Base-by-base conservation (phyloP, 2,113 vertebrate genomes). In the Caracal caracal region DNA sequence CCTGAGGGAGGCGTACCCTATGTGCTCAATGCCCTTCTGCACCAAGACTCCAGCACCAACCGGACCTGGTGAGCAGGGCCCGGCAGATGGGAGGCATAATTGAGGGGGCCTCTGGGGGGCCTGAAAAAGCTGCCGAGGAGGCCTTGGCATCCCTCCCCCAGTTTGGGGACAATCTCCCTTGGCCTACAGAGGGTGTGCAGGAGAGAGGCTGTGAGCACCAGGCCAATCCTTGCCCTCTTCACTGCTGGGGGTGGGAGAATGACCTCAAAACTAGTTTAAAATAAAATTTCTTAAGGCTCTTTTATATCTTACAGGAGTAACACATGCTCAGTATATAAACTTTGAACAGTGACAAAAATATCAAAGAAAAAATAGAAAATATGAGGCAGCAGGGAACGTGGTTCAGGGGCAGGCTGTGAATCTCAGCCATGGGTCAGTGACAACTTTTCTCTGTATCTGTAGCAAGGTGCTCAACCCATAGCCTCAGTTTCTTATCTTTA, bases 1-100 rank as follows among this genome's bases (percentile, higher is more conserved):
- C 61, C 79, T 0, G 7, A 65, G 40, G 68, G 37, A 40, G 33
- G 4, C 0, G 0, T 10, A 1, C 96, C 88, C 40, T 90, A 82
- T 0, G 93, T 97, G 78, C 93, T 96, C 20, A 91, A 80, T 56
- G 88, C 94, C 43, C 93, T 94, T 37, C 89, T 98, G 85, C 97
- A 98, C 87, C 97, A 83, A 30, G 95, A 97, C 35, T n/a, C 97
- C 91, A 87, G 90, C 85, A 97, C 78, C 88, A 96, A 87, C 61
- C 81, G 76, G 91, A 98, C 95, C 71, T 97, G 97, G 98, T 98
- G 68, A 98, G 98, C 56, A 20, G 56, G 6, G 5, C 30, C 43
- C 9, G 0, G 49, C 13, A 7, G 19, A 33, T 2, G 11, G 56
- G 56, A 47, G 10, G 56, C 17, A 5, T 12, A 68, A 83, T 3